These are phyloP conservation scores for Hydra vulgaris DNA, from an alignment of 30 jellyfish, hydroid and myxozoan species.

Conservation along the genomic window DNA sequence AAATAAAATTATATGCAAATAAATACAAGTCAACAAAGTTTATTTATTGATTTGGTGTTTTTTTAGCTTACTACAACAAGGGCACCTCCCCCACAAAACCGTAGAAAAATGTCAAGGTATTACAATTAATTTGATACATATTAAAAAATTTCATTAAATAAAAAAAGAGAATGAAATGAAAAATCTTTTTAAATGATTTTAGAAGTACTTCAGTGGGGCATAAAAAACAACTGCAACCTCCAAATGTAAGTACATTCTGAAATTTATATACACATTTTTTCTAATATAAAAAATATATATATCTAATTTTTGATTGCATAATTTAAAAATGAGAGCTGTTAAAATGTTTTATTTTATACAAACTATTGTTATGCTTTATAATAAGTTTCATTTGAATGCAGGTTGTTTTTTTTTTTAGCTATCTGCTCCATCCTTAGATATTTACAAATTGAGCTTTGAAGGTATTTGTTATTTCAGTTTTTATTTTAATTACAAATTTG, in stretches of 20 bases:
- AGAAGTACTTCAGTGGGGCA: constrained; percentile 16
- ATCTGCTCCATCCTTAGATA: constrained; percentile 57
- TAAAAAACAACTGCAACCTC: background rate
- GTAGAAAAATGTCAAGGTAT: background rate
- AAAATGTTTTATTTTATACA: no score
- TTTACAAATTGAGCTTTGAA: constrained; percentile 38
- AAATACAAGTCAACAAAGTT: background rate
- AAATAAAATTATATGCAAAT: no score
- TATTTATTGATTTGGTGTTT: background rate
- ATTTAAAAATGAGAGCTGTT: no score
- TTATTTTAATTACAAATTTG: no score
- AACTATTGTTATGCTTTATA: no score
- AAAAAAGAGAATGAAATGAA: background rate
- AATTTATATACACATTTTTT: no score
- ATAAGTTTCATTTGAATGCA: no score
- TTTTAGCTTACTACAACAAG: constrained; percentile 42
- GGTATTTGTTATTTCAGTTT: constrained; percentile 3
- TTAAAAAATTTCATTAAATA: background rate
- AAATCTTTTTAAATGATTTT: background rate
- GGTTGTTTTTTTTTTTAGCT: constrained; percentile 23
- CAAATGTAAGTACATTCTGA: background rate
- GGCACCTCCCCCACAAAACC: constrained; percentile 40
- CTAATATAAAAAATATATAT: no score
- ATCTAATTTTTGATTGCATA: no score
- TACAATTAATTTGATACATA: background rate